Percentiles rank a stretch among this genome's conserved stretches.
Evolutionary conservation across 2,113 vertebrate genomes (phyloP).

Genomic region (Otis tarda): DNA sequence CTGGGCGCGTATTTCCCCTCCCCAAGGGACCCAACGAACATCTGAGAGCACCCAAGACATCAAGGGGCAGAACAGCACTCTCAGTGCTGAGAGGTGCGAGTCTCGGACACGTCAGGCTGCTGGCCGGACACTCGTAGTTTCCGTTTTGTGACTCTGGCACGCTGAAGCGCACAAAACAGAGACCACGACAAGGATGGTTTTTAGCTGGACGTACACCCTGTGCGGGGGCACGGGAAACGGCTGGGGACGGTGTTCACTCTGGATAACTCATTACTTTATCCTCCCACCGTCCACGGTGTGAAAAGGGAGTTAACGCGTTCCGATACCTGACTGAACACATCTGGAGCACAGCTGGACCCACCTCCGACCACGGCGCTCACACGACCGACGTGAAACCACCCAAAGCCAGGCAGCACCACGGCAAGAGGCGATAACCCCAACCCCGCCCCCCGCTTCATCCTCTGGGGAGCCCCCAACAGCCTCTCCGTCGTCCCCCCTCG

Average conservation of each 20-base stretch:
- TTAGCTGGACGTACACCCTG: background rate
- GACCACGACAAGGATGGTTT: background rate
- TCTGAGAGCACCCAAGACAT: background rate
- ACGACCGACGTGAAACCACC: background rate
- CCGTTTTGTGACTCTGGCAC: background rate
- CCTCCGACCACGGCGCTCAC: background rate
- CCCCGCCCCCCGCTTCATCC: background rate
- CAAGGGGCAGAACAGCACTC: background rate
- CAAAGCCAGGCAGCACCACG: background rate
- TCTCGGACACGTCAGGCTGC: background rate
- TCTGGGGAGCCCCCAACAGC: too few relatives aligned
- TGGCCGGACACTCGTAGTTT: rapidly evolving
- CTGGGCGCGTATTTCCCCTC: background rate
- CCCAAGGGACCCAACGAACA: background rate
- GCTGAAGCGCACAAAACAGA: background rate
- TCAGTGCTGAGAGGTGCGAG: background rate
- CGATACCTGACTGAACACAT: too few relatives aligned
- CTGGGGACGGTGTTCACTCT: background rate
- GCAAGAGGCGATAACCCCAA: background rate
- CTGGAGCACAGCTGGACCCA: background rate
- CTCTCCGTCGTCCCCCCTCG: too few relatives aligned
- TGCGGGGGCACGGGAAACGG: rapidly evolving
- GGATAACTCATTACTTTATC: rapidly evolving
- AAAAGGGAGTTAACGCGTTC: too few relatives aligned
- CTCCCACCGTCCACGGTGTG: too few relatives aligned